These are phyloP conservation scores for Limnephilus rhombicus DNA, from an alignment of 2,888 invertebrate species.

Conservation along the genomic window DNA sequence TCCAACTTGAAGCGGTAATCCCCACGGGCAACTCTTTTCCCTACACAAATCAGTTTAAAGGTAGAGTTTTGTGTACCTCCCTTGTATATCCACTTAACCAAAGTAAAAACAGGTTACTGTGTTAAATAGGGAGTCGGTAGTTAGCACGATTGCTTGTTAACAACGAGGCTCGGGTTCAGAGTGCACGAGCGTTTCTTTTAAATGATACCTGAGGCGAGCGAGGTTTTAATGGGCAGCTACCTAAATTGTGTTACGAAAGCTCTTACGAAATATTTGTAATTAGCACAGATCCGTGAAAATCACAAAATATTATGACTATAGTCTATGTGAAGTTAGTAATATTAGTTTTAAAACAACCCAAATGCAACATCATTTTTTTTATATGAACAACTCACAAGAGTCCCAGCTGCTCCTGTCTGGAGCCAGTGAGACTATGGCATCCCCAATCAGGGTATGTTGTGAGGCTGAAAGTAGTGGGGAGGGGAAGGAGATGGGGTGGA, in stretches of 20 bases:
- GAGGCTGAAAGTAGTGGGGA: too few species aligned
- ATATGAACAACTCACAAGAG: too few species aligned
- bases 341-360: too few species aligned
- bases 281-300: too few species aligned
- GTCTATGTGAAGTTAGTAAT: too few species aligned
- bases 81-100: conserved; percentile 44
- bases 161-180: neutral
- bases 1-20: conserved; percentile 37
- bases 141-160: conserved; percentile 21
- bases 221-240: neutral
- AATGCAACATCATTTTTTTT: too few species aligned
- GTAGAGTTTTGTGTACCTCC: neutral
- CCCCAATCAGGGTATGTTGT: too few species aligned
- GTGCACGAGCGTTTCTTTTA: neutral
- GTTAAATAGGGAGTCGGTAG: conserved; percentile 39
- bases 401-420: too few species aligned
- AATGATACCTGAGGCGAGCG: neutral
- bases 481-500: too few species aligned
- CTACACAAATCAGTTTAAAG: neutral
- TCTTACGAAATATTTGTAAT: neutral
- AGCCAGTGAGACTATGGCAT: too few species aligned
- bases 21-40: neutral
- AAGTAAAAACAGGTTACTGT: conserved; percentile 53
- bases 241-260: neutral
- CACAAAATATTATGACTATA: too few species aligned